phyloP scores from a whole-genome alignment of 2,797 vertebrate species.

The Austrolebias charrua region DNA sequence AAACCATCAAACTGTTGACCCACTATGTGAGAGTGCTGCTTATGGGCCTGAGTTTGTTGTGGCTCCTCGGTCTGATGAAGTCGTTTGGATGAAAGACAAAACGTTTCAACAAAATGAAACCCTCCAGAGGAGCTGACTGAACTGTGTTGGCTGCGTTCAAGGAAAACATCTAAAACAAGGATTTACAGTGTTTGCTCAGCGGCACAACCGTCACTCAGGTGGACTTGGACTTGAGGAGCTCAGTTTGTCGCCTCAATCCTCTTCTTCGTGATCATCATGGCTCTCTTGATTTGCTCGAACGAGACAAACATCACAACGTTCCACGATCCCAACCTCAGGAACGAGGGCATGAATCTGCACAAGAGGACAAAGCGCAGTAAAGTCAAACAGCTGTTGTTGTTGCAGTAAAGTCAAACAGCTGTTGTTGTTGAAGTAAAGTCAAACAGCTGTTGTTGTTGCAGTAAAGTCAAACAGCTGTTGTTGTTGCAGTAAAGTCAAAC shows the following conservation, averaged over 20 bases:
- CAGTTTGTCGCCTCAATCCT: slow-evolving; percentile 69
- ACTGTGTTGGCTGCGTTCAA: slow-evolving; percentile 17
- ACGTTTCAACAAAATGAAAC: too few relatives aligned
- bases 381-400: too few relatives aligned
- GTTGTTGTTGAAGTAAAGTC: neutral
- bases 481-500: neutral
- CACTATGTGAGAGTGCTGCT: too few relatives aligned
- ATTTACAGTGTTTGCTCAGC: neutral
- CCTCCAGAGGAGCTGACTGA: too few relatives aligned
- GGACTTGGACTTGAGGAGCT: neutral
- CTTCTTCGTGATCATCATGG: slow-evolving; percentile 84
- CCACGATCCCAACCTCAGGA: slow-evolving; percentile 87
- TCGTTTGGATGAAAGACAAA: too few relatives aligned
- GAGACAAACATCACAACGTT: slow-evolving; percentile 90
- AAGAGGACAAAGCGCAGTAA: slow-evolving; percentile 9
- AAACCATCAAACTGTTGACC: too few relatives aligned
- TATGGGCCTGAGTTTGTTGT: too few relatives aligned
- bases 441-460: neutral
- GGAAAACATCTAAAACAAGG: slow-evolving; percentile 27
- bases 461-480: neutral
- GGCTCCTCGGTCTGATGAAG: too few relatives aligned
- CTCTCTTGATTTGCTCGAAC: slow-evolving; percentile 88
- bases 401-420: neutral
- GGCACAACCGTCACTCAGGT: slow-evolving; percentile 7
- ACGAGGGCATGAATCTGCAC: slow-evolving; percentile 85